Evolutionary conservation across 1,140 invertebrate genomes (phyloP).

Genomic region (Spodoptera frugiperda): DNA sequence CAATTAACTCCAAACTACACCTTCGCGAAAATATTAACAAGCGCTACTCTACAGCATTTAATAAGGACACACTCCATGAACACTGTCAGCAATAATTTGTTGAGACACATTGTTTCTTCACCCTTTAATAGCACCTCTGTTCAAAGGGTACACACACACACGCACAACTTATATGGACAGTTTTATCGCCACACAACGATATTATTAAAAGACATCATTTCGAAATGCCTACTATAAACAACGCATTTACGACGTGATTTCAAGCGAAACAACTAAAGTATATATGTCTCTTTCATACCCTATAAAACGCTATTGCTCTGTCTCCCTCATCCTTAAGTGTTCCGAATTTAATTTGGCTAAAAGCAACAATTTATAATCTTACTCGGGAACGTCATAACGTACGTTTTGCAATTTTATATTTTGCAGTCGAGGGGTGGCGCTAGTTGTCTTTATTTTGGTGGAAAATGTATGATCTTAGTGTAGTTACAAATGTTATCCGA

Average conservation of each 20-base stretch:
- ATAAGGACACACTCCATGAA: not conserved
- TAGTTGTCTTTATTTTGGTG: constrained; percentile 8
- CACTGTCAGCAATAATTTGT: constrained; percentile 19
- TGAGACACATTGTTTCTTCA: constrained; percentile 8
- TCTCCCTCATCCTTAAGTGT: constrained; percentile 52
- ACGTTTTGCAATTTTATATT: constrained; percentile 37
- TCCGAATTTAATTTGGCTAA: constrained; percentile 74
- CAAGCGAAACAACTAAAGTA: constrained; percentile 51
- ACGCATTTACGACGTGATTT: constrained; percentile 66
- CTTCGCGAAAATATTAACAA: too few relatives aligned
- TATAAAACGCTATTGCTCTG: not conserved
- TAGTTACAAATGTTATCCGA: constrained; percentile 38
- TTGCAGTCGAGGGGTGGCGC: constrained; percentile 28
- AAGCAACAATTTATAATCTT: constrained; percentile 75
- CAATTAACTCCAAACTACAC: not conserved
- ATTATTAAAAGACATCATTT: constrained; percentile 76
- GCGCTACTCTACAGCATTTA: not conserved
- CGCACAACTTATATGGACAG: constrained; percentile 14
- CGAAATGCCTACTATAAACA: constrained; percentile 71
- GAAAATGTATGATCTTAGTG: constrained; percentile 26
- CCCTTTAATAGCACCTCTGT: not conserved
- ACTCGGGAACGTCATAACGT: constrained; percentile 32
- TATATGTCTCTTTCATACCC: constrained; percentile 51
- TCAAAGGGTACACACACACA: not conserved
- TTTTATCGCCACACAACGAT: constrained; percentile 59